Base-by-base conservation (phyloP, 53 echinoderm and acorn worm species). In the Glandiceps talaboti region DNA sequence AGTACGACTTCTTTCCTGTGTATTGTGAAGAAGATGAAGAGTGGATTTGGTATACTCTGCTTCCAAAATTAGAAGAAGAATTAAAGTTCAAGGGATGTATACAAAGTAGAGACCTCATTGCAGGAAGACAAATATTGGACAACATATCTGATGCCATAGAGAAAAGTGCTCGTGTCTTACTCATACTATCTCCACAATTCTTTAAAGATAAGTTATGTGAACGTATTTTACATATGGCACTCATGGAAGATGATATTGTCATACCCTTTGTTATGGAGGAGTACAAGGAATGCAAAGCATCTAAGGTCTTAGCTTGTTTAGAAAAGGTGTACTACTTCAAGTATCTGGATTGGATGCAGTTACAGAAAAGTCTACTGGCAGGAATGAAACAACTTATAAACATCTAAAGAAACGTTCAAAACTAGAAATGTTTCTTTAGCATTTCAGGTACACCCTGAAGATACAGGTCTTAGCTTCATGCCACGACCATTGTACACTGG, bases 81-180 rank as follows among this genome's bases (percentile, higher is more conserved):
- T 74, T 84, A 12, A 78, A 84, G n/a, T 32, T 79, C 1, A 84
- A 84, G 74, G 84, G 84, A 73, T 84, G 84, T 33, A 84, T 84
- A 31, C 74, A 31, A 74, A 78, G 78, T 32, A 78, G 84, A 31
- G 84, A 84, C 14, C 78, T 84, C 74, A 32, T 0, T 1, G 32
- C 74, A 20, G 84, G 84, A 28, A 28, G 78, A 78, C 78, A 73
- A 1, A 79, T 31, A 29, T 28, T 74, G 1, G 25, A 12, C 1
- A 84, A 84, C 79, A 78, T 74, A 33, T 1, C 74, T 0, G 29
- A 32, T 0, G 32, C 78, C 74, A 84, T 74, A 25, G n/a, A 31
- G 27, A 73, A 79, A 29, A 84, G 84, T 33, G 79, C 31, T 1
- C 78, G 84, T 74, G 32, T 29, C 29, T 30, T 84, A 45, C 6